Evolutionary conservation across 2,888 invertebrate species (phyloP).

Genomic region (Margaritifera margaritifera): DNA sequence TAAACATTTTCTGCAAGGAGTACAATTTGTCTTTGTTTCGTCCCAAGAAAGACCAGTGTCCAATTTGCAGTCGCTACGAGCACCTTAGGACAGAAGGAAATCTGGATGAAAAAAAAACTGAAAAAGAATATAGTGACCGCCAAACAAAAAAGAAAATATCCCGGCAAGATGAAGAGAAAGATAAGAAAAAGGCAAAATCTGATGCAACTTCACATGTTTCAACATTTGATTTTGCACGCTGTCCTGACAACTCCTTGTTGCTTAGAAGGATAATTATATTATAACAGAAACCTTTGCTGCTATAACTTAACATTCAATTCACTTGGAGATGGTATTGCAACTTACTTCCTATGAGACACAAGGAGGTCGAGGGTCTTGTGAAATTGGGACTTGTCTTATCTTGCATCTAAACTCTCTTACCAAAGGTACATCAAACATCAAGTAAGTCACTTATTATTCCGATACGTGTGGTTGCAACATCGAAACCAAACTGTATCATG

Average conservation of each 20-base stretch:
- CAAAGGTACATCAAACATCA: background rate
- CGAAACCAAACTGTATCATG: too few relatives aligned
- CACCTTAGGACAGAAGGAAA: slow-evolving; percentile 10
- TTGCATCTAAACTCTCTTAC: slow-evolving; percentile 8
- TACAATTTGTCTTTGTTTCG: slow-evolving; percentile 15
- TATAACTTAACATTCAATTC: slow-evolving; percentile 24
- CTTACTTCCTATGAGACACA: slow-evolving; percentile 4
- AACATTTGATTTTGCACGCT: slow-evolving; percentile 19
- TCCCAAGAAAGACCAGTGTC: slow-evolving; percentile 19
- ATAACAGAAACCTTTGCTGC: slow-evolving; percentile 21
- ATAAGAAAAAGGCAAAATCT: slow-evolving; percentile 6
- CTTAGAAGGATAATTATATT: slow-evolving; percentile 22
- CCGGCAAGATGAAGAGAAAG: slow-evolving; percentile 9
- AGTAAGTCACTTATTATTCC: slow-evolving; percentile 2
- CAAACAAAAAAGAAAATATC: slow-evolving; percentile 10
- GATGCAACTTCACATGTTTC: slow-evolving; percentile 8
- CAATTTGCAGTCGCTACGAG: slow-evolving; percentile 9
- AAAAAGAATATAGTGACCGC: slow-evolving; percentile 10
- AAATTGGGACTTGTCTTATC: slow-evolving; percentile 12
- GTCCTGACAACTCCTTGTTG: slow-evolving; percentile 20
- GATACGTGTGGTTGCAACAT: too few relatives aligned
- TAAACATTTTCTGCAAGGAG: slow-evolving; percentile 13
- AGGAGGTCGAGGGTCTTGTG: slow-evolving; percentile 5
- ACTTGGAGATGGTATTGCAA: slow-evolving; percentile 10
- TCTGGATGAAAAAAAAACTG: slow-evolving; percentile 1